Evolutionary conservation across 2,888 invertebrate genomes (phyloP).

Genomic region (Tenthredo mesomela): DNA sequence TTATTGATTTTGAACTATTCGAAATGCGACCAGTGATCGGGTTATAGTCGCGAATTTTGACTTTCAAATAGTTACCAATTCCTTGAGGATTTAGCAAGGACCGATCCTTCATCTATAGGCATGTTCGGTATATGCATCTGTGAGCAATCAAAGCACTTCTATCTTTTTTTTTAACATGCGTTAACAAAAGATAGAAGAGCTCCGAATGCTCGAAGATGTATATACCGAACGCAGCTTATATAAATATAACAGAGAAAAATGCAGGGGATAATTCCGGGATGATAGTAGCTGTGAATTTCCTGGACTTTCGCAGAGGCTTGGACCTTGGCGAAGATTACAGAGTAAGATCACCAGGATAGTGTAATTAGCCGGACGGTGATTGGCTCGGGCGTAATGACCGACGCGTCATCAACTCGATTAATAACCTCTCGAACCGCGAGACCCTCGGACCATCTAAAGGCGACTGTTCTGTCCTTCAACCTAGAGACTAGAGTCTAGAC

Average conservation of each 20-base stretch:
- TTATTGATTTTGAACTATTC: slow-evolving; percentile 29
- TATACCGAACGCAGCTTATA: no score
- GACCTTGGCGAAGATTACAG: slow-evolving; percentile 44
- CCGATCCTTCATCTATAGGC: background rate
- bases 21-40: background rate
- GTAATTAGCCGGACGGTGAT: slow-evolving; percentile 51
- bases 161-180: no score
- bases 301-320: background rate
- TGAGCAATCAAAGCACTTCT: no score
- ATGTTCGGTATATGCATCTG: no score
- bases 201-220: no score
- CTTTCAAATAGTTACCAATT: background rate
- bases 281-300: background rate
- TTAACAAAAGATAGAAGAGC: no score
- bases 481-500: slow-evolving; percentile 25
- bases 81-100: background rate
- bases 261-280: background rate
- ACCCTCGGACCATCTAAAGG: slow-evolving; percentile 21
- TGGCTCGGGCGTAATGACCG: slow-evolving; percentile 47
- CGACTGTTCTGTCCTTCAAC: slow-evolving; percentile 32
- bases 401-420: slow-evolving; percentile 52
- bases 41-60: background rate
- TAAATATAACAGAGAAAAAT: background rate
- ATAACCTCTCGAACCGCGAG: slow-evolving; percentile 46
- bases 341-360: slow-evolving; percentile 45